These are phyloP conservation scores for Pristionchus fissidentatus DNA, from an alignment of 2,888 invertebrate species.

Conservation along the genomic window DNA sequence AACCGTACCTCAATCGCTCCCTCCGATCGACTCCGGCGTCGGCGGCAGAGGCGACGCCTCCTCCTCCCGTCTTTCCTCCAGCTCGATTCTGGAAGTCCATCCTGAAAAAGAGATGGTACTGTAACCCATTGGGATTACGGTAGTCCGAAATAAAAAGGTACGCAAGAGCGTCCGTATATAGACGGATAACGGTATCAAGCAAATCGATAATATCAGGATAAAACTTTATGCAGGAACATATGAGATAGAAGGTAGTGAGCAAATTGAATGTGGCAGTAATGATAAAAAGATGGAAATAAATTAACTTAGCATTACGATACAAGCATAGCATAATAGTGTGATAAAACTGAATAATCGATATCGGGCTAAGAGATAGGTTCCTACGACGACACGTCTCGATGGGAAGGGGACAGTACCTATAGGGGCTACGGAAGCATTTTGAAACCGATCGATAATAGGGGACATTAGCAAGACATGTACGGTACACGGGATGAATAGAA, in stretches of 20 bases:
- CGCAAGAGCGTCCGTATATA: neutral
- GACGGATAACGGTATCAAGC: neutral
- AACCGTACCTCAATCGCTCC: constrained; percentile 57
- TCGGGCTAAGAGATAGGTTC: constrained; percentile 43
- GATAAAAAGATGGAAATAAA: neutral
- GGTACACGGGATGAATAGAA: neutral
- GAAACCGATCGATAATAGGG: constrained; percentile 37
- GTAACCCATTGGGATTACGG: neutral
- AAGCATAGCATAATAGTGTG: constrained; percentile 4
- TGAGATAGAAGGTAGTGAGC: constrained; percentile 40
- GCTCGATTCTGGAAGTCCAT: constrained; percentile 99
- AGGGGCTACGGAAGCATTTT: neutral
- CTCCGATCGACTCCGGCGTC: constrained; percentile 94
- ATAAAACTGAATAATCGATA: constrained; percentile 48
- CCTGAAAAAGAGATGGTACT: constrained; percentile 1
- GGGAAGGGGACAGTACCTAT: neutral
- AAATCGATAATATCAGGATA: neutral
- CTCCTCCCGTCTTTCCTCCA: constrained; percentile 99
- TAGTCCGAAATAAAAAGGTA: neutral
- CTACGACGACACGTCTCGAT: constrained; percentile 29
- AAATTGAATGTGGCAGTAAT: neutral
- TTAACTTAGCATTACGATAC: neutral
- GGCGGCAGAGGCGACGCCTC: constrained; percentile 98
- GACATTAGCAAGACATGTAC: constrained; percentile 25
- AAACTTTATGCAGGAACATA: constrained; percentile 22